These are phyloP conservation scores for Ornithoptera priamus DNA, from an alignment of 2,888 invertebrate genomes.

Conservation along the genomic window DNA sequence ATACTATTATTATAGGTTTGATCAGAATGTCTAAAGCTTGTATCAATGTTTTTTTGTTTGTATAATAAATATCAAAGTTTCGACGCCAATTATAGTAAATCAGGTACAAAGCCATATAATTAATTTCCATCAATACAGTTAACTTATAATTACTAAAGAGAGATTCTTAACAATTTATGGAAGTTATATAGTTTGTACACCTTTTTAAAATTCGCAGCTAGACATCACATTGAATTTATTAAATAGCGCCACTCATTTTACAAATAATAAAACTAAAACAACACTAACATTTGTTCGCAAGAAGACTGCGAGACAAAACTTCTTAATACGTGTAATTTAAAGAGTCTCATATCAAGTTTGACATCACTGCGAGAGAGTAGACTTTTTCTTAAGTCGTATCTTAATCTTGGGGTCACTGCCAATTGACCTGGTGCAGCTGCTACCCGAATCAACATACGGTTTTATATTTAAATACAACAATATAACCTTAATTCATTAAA, in stretches of 20 bases:
- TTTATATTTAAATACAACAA: constrained; percentile 47
- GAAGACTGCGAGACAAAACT: constrained; percentile 42
- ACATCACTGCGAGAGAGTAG: constrained; percentile 28
- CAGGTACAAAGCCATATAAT: too few species aligned
- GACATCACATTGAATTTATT: neutral
- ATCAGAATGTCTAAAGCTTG: too few species aligned
- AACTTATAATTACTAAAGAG: too few species aligned
- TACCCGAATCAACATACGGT: constrained; percentile 53
- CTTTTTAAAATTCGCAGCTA: neutral
- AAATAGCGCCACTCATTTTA: neutral
- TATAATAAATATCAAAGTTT: too few species aligned
- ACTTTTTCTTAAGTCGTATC: constrained; percentile 52
- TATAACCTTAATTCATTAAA: too few species aligned
- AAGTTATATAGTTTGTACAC: too few species aligned
- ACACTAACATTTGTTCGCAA: constrained; percentile 45
- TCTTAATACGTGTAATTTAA: constrained; percentile 42
- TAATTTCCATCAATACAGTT: too few species aligned
- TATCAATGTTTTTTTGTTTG: too few species aligned
- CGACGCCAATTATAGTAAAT: too few species aligned
- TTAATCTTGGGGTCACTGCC: constrained; percentile 65
- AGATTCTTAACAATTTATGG: too few species aligned
- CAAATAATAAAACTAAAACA: constrained; percentile 20
- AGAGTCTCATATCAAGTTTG: constrained; percentile 35
- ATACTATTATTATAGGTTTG: too few species aligned
- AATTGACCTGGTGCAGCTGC: constrained; percentile 75